Evolutionary conservation across 2,797 vertebrate genomes (phyloP).

Genomic region (Gadopsis bispinosus): DNA sequence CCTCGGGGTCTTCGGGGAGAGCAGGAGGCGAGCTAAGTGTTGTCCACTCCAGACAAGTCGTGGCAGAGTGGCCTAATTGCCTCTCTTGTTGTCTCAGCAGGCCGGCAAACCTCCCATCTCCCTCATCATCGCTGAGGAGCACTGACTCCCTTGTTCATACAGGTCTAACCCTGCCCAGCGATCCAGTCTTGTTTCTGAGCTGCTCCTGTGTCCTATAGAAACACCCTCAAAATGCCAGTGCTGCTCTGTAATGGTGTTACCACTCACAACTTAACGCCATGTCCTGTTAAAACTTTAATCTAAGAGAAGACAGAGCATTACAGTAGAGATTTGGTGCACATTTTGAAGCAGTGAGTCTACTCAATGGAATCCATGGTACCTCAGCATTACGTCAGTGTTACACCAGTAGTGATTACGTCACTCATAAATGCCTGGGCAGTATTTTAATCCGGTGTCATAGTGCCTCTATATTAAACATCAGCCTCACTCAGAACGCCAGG

Average conservation of each 20-base stretch:
- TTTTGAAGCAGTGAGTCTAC: slow-evolving; percentile 20
- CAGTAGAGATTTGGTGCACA: slow-evolving; percentile 13
- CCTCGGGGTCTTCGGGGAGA: slow-evolving; percentile 51
- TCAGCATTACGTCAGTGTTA: slow-evolving; percentile 78
- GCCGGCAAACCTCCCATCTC: slow-evolving; percentile 67
- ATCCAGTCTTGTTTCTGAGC: slow-evolving; percentile 41
- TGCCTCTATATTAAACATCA: slow-evolving; percentile 5
- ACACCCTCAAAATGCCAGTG: slow-evolving; percentile 28
- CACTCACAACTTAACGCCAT: slow-evolving; percentile 13
- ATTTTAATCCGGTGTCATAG: slow-evolving; percentile 15
- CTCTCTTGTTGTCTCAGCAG: slow-evolving; percentile 79
- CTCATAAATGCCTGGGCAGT: slow-evolving; percentile 50
- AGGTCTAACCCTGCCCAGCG: slow-evolving; percentile 54
- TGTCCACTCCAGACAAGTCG: slow-evolving; percentile 75
- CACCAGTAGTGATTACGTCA: slow-evolving; percentile 74
- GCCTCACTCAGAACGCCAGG: slow-evolving; percentile 15
- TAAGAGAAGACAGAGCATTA: not conserved
- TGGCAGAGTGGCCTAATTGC: slow-evolving; percentile 80
- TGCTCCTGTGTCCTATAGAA: slow-evolving; percentile 39
- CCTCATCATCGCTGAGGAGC: slow-evolving; percentile 69
- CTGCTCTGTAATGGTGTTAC: slow-evolving; percentile 13
- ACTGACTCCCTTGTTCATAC: slow-evolving; percentile 49
- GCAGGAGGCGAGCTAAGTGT: slow-evolving; percentile 48
- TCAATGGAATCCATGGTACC: slow-evolving; percentile 48
- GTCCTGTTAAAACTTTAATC: slow-evolving; percentile 22